Percentiles rank a stretch among this genome's conserved stretches.
These are phyloP conservation scores for Monomorium pharaonis DNA, from an alignment of 1,140 invertebrate species.

Conservation along the genomic window DNA sequence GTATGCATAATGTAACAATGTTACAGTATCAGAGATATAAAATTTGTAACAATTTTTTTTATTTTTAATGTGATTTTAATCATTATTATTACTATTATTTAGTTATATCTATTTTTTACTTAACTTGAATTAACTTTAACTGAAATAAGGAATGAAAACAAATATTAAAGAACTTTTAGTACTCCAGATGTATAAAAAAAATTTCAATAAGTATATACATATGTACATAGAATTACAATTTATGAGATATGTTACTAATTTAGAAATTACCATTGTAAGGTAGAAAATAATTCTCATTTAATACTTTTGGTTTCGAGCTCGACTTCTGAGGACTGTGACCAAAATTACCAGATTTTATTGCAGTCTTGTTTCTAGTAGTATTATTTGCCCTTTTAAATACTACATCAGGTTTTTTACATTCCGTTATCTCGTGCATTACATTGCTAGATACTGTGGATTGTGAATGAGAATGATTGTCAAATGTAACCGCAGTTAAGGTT, in stretches of 20 bases:
- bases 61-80: not conserved
- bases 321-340: slow-evolving; percentile 17
- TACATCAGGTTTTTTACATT: slow-evolving; percentile 32
- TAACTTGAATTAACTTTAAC: too few relatives aligned
- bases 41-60: not conserved
- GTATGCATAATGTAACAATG: not conserved
- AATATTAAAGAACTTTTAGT: not conserved
- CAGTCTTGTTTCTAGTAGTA: slow-evolving; percentile 24
- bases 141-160: not conserved
- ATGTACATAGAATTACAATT: not conserved
- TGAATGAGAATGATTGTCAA: slow-evolving; percentile 24
- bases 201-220: not conserved
- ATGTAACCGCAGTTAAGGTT: not conserved
- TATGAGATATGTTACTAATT: not conserved
- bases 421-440: slow-evolving; percentile 9
- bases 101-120: not conserved
- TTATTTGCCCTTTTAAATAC: slow-evolving; percentile 14
- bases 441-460: not conserved
- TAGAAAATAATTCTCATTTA: slow-evolving; percentile 27
- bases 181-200: not conserved
- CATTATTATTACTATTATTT: not conserved
- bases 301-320: slow-evolving; percentile 7
- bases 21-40: not conserved
- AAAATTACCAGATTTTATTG: not conserved
- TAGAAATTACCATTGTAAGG: slow-evolving; percentile 45